Base-by-base conservation (phyloP, 2,888 invertebrate genomes). In the Plagodis pulveraria region DNA sequence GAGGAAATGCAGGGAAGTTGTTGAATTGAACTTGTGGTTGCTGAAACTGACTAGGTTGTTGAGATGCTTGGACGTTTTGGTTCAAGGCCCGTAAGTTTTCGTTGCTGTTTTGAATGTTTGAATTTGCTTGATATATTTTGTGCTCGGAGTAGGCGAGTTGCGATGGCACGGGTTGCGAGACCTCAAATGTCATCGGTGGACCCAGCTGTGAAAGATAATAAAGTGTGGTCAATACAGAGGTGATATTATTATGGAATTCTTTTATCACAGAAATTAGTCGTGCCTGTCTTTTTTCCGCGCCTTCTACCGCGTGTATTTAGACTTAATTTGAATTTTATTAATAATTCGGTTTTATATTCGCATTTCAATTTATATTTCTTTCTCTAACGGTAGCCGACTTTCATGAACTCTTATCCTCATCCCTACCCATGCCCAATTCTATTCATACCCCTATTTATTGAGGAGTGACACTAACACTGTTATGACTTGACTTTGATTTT, bases 101-200 rank as follows among this genome's bases (percentile, higher is more conserved):
- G 32, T 64, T 58, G 35, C 52, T 22, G 36, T 11, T 50, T 42
- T 59, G 56, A 32, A 48, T 51, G 10, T 33, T 57, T 38, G 34
- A 40, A 6, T 10, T 6, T 5, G 43, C 36, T 49, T 49, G 48
- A 34, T 77, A 74, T 40, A 80, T 70, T 54, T 84, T 83, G 70
- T 82, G 82, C 50, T 87, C 87, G 0, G 83, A 67, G 72, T 89
- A 88, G 2, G 86, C 86, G 41, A 89, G 74, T 61, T 87, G 85
- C 6, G 90, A 86, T 22, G 83, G 78, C 32, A 90, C 77, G 8
- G 87, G 84, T 4, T 79, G 76, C 33, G 88, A 87, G 32, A 90
- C 78, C 68, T 90, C 85, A 65, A 86, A 89, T 22, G 80, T 80
- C 35, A 83, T 81, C 6, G 86, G 83, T 41, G 81, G 72, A 36